Base-by-base conservation (phyloP, 1,140 invertebrate genomes). In the Chionoecetes opilio region DNA sequence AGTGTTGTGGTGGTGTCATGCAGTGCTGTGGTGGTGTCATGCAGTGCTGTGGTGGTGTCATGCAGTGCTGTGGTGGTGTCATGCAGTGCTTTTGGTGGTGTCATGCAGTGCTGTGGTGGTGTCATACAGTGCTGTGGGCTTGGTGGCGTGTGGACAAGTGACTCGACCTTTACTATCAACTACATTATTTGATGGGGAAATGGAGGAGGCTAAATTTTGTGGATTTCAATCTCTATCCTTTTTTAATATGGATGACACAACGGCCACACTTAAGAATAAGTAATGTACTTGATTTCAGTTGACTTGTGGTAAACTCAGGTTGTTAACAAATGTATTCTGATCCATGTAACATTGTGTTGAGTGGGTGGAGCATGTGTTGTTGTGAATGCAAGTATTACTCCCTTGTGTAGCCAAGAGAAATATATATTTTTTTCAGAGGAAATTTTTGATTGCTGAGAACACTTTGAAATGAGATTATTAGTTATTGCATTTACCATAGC, bases 401-500 rank as follows among this genome's bases (percentile, higher is more conserved):
- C 84, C n/a, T 32, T 32, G 31, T 91, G 29, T 34, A 75, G 35
- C 31, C 34, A 53, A 75, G 41, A 75, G 29, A 26, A 32, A 91
- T 91, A 91, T 75, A 75, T 34, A 75, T 38, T 41, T n/a, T 35
- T 35, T 88, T 29, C 41, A 29, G 26, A 88, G 41, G 14, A 88
- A n/a, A 88, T 86, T 86, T 35, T 86, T 17, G 32, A 38, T 86
- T 86, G 35, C 29, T 17, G 82, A 84, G 9, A 84, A 34, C 21
- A 84, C 29, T 17, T n/a, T n/a, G 35, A 38, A 86, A 26, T 86
- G 35, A 88, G n/a, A 38, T 75, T 91, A 17, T 3, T 91, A 8
- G 41, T 46, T 53, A 90, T n/a, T 90, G 41, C 89, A 75, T 75
- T 91, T 91, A 53, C 89, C 89, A 91, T 75, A 91, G 89, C 53